These are phyloP conservation scores for Galerucella pusilla DNA, from an alignment of 2,888 invertebrate genomes.

Conservation along the genomic window DNA sequence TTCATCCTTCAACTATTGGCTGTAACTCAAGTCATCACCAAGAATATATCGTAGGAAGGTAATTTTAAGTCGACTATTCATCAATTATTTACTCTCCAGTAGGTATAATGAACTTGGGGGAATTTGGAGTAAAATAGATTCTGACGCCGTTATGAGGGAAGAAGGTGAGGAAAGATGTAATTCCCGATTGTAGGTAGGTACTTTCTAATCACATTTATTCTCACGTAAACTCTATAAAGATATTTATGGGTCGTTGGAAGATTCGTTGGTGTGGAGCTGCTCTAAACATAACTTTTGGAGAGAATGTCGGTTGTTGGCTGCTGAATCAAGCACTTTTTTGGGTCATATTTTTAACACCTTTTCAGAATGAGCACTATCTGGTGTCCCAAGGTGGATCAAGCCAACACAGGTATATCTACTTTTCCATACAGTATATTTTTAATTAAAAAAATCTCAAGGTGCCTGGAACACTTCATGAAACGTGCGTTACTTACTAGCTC, in stretches of 20 bases:
- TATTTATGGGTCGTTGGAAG: constrained; percentile 11
- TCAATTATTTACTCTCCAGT: constrained; percentile 36
- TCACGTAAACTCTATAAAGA: constrained; percentile 18
- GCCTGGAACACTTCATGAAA: too few relatives aligned
- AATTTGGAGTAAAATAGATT: constrained; percentile 26
- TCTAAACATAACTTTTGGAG: neutral
- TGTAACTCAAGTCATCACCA: constrained; percentile 6
- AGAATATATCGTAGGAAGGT: constrained; percentile 17
- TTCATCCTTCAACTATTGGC: neutral
- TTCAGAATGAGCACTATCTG: too few relatives aligned
- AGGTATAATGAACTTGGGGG: constrained; percentile 28
- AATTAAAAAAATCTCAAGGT: too few relatives aligned
- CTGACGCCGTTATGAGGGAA: constrained; percentile 22
- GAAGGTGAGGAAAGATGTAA: constrained; percentile 29
- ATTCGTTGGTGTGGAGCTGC: constrained; percentile 9
- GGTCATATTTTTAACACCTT: too few relatives aligned
- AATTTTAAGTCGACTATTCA: constrained; percentile 21
- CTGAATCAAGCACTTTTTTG: too few relatives aligned
- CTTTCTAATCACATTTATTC: constrained; percentile 26
- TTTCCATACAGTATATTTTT: too few relatives aligned
- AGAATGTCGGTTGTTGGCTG: neutral
- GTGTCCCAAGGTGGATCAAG: too few relatives aligned
- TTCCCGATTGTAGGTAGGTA: constrained; percentile 18
- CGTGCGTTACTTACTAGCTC: too few relatives aligned
- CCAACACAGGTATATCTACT: too few relatives aligned